phyloP scores from a whole-genome alignment of 2,113 vertebrate genomes.

The Semicossyphus pulcher region DNA sequence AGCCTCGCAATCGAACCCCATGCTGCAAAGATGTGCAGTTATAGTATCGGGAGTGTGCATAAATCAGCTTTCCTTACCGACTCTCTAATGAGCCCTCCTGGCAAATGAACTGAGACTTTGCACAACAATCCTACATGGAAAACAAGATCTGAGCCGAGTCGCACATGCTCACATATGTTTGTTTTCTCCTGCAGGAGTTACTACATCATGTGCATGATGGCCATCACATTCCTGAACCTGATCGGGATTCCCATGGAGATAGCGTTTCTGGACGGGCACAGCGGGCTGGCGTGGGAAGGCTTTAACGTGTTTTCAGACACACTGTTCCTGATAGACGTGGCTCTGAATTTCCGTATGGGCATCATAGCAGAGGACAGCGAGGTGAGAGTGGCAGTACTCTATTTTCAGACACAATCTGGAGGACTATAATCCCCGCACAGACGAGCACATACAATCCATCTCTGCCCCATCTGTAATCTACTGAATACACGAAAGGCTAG shows the following conservation, averaged over 20 bases:
- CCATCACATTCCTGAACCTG: conserved; percentile 82
- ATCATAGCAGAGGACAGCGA: conserved; percentile 82
- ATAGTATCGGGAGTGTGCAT: conserved; percentile 59
- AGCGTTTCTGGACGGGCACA: conserved; percentile 77
- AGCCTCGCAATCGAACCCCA: conserved; percentile 54
- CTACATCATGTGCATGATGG: conserved; percentile 84
- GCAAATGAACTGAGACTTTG: conserved; percentile 30
- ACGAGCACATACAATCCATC: conserved; percentile 61
- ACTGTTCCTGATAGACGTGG: conserved; percentile 81
- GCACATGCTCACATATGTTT: background rate
- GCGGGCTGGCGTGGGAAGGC: conserved; percentile 74
- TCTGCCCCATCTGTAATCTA: conserved; percentile 70
- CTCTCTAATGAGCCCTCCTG: conserved; percentile 35
- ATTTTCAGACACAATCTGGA: conserved; percentile 73
- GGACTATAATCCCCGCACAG: conserved; percentile 62
- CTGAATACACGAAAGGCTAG: conserved; percentile 64
- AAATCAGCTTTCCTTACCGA: conserved; percentile 39
- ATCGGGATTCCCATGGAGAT: conserved; percentile 84
- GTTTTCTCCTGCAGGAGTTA: conserved; percentile 72
- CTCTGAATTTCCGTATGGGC: conserved; percentile 84
- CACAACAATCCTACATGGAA: background rate
- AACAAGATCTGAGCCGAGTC: conserved; percentile 20
- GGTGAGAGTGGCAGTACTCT: conserved; percentile 72
- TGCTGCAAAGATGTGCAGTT: conserved; percentile 46
- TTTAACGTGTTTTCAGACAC: conserved; percentile 85